Conservation (phyloP, 2,888 invertebrate species). For the Microplitis deprimator region DNA sequence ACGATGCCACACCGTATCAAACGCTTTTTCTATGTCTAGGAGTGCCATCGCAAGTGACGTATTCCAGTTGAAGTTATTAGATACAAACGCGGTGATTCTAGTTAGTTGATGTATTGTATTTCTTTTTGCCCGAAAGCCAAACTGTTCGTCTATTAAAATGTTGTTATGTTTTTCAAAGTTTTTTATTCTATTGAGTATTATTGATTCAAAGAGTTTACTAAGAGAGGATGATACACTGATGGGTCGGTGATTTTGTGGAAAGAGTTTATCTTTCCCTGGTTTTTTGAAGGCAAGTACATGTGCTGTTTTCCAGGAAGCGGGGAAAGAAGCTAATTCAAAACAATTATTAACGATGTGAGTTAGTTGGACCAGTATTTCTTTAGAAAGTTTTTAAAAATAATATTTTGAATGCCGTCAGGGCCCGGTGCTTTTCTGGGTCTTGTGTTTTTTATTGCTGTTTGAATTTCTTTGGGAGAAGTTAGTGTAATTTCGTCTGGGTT, state of each 20-base stretch:
- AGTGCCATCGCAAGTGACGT: constrained; percentile 11
- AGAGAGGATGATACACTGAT: constrained; percentile 45
- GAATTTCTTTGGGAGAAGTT: constrained; percentile 19
- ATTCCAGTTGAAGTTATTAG: constrained; percentile 15
- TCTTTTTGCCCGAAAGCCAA: constrained; percentile 2
- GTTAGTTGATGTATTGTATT: constrained; percentile 16
- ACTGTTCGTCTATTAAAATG: constrained; percentile 6
- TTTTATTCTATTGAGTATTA: not conserved
- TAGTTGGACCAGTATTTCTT: constrained; percentile 54
- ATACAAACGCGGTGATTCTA: not conserved
- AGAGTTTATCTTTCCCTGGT: constrained; percentile 46
- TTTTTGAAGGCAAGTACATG: constrained; percentile 50
- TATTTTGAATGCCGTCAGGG: constrained; percentile 30
- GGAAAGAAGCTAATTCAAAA: constrained; percentile 49
- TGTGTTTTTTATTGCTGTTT: not conserved
- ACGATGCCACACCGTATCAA: no score
- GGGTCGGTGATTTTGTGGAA: constrained; percentile 49
- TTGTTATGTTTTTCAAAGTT: not conserved
- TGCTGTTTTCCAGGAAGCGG: constrained; percentile 51
- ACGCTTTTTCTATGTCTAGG: not conserved
- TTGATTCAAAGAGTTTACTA: no score
- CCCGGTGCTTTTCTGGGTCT: constrained; percentile 29
- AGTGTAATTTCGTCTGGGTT: constrained; percentile 15
- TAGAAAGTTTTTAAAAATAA: constrained; percentile 51
- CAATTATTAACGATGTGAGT: constrained; percentile 50